Base-by-base conservation (phyloP, 2,113 vertebrate species). In the Cephalopholis sonnerati region DNA sequence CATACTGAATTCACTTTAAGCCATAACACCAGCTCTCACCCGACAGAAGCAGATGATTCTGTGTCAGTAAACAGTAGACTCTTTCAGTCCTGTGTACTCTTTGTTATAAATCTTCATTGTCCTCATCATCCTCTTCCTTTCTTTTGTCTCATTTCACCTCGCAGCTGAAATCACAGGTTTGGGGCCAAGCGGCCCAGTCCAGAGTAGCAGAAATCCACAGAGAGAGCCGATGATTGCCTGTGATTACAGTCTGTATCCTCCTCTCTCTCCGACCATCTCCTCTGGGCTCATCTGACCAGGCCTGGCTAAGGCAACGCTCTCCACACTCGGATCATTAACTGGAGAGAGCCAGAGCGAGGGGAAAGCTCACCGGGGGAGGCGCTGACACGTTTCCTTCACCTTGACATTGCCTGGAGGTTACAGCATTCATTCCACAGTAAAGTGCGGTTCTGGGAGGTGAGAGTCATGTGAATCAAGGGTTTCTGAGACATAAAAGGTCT, bases 331-430 rank as follows among this genome's bases (percentile, higher is more conserved):
- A 82, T 91, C 90, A 92, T 93, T 93, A 93, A 93, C 68, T 68
- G 69, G 84, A 84, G 90, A 88, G 84, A 89, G 72, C 20, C 3
- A 12, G 73, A 82, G 84, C 58, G 62, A 81, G 76, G 84, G 84
- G 16, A 75, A 82, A 72, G 77, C 87, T 85, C 89, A 77, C 82
- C 24, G 29, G 86, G 87, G 86, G 93, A 89, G 82, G 67, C 44
- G 58, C 72, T 79, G 92, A 92, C 89, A 89, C 77, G 79, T 92
- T 86, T 87, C 87, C 82, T 84, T 93, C 89, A 93, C 93, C 93
- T 93, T 92, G 91, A 93, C 92, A 88, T 87, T 77, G 87, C 93
- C 93, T 86, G 82, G 89, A 92, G 92, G 93, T 93, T 90, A 81
- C 51, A 67, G 68, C 82, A 79, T 83, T 92, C 73, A 85, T 89